phyloP scores from a whole-genome alignment of 1,140 invertebrate species.

The Macrostomum lignano region DNA sequence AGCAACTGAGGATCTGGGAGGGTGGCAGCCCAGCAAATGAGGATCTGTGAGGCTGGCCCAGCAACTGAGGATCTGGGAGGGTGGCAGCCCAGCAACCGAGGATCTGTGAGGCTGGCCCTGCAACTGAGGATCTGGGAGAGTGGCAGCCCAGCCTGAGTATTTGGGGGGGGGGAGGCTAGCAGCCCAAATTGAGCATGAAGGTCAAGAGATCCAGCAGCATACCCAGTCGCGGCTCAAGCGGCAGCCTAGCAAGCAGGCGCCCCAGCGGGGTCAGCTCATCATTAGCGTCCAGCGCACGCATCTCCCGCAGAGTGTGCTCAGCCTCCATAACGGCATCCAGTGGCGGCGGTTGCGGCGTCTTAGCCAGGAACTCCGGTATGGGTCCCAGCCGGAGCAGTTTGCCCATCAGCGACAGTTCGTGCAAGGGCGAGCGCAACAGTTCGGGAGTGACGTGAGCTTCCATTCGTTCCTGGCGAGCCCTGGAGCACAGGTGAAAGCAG shows the following conservation, averaged over 20 bases:
- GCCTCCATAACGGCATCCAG: slow-evolving; percentile 31
- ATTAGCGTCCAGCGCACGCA: slow-evolving; percentile 29
- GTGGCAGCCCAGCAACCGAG: too few species aligned
- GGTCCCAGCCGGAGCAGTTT: slow-evolving; percentile 29
- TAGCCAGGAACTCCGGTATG: slow-evolving; percentile 26
- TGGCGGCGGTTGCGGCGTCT: slow-evolving; percentile 31
- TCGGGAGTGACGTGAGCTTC: slow-evolving; percentile 35
- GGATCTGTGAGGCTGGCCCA: too few species aligned
- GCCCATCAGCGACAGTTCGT: slow-evolving; percentile 37
- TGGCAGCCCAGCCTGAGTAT: too few species aligned
- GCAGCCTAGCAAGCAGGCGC: slow-evolving; percentile 26
- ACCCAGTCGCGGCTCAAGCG: slow-evolving; percentile 30
- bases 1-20: too few species aligned
- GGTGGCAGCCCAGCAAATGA: too few species aligned
- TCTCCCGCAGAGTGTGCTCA: slow-evolving; percentile 27
- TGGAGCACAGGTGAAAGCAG: slow-evolving; percentile 42
- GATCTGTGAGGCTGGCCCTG: too few species aligned
- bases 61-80: too few species aligned
- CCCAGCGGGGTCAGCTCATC: slow-evolving; percentile 30
- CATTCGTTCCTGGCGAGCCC: slow-evolving; percentile 8
- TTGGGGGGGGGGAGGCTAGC: too few species aligned
- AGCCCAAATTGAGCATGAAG: too few species aligned
- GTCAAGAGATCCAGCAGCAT: too few species aligned
- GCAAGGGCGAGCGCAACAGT: slow-evolving; percentile 73
- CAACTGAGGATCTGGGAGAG: too few species aligned